Percentiles rank a stretch among this genome's conserved stretches.
phyloP scores from a whole-genome alignment of 2,113 vertebrate species.

The Fulica atra region DNA sequence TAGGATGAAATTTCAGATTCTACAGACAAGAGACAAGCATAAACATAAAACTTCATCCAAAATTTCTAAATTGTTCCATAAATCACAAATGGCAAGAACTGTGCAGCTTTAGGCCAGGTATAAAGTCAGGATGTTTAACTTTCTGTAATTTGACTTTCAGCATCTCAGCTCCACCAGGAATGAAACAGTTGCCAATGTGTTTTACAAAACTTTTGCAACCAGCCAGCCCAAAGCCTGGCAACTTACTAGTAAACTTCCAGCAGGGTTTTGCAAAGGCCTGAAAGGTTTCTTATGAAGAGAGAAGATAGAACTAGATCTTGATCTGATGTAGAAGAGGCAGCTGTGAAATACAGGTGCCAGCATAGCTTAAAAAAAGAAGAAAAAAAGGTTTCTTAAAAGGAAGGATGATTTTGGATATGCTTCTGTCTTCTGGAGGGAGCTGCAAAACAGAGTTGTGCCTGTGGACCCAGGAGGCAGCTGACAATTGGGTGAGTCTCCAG shows the following conservation, averaged over 20 bases:
- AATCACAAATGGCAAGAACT: neutral
- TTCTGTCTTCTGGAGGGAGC: neutral
- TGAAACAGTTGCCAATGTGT: neutral
- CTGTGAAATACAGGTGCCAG: neutral
- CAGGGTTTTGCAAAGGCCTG: neutral
- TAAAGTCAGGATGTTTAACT: neutral
- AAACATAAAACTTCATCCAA: neutral
- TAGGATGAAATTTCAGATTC: conserved; percentile 9
- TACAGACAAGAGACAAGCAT: neutral
- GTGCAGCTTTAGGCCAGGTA: neutral
- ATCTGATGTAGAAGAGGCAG: neutral
- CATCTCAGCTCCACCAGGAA: neutral
- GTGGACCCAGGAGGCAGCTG: neutral
- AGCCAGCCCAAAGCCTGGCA: neutral
- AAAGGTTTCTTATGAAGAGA: neutral
- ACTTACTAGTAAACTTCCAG: neutral
- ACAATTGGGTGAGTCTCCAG: neutral
- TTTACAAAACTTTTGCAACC: neutral
- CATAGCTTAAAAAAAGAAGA: neutral
- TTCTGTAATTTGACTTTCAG: neutral
- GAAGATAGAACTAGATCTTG: neutral
- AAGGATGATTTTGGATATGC: neutral
- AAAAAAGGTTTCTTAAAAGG: neutral
- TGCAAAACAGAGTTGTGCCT: neutral
- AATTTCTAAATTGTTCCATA: neutral